A percentile compares a stretch with the other conserved stretches of the same genome.
Evolutionary conservation across 2,113 vertebrate species (phyloP).

Genomic region (Agapornis roseicollis): DNA sequence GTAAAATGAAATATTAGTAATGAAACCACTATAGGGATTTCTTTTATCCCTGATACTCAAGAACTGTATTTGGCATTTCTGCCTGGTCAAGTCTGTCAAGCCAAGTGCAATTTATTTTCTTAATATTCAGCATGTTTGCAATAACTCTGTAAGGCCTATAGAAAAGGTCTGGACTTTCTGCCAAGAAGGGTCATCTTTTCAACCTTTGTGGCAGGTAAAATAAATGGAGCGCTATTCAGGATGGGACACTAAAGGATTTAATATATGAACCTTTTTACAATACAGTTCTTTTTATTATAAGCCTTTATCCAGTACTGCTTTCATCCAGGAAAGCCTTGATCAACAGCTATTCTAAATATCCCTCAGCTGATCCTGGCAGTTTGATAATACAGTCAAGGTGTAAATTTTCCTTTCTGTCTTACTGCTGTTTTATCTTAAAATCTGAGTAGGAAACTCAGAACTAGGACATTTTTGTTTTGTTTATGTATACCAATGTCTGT

Average conservation of each 20-base stretch:
- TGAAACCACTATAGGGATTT: background rate
- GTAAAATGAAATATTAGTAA: background rate
- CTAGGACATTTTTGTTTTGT: background rate
- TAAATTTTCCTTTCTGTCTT: background rate
- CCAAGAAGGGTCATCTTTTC: background rate
- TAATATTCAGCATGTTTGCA: background rate
- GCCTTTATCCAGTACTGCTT: background rate
- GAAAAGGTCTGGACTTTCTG: background rate
- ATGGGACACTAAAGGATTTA: background rate
- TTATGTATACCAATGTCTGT: accelerated
- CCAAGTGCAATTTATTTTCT: slow-evolving; percentile 1
- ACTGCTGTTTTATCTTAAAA: background rate
- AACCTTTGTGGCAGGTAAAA: background rate
- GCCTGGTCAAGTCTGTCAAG: background rate
- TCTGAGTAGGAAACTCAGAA: background rate
- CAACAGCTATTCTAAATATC: background rate
- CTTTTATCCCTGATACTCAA: background rate
- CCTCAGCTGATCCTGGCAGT: background rate
- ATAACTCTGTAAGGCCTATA: background rate
- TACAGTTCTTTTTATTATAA: background rate
- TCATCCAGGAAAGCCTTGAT: background rate
- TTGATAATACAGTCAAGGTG: background rate
- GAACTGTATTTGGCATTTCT: slow-evolving; percentile 7
- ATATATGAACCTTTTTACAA: background rate
- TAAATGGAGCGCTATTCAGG: background rate